These are phyloP conservation scores for Oryzaephilus surinamensis DNA, from an alignment of 1,140 invertebrate genomes.

Conservation along the genomic window DNA sequence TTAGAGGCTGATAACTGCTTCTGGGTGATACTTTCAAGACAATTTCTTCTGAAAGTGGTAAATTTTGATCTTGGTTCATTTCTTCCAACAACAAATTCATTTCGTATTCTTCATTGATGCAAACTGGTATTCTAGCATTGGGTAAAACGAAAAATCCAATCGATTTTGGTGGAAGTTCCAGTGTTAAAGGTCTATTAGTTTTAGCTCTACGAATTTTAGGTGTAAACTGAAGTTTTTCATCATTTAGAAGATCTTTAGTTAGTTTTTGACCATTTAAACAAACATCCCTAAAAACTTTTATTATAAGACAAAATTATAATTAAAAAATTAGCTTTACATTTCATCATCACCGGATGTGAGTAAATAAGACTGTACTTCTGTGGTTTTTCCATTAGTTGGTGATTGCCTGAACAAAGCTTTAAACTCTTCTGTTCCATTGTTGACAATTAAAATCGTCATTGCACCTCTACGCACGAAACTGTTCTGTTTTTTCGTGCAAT, in stretches of 20 bases:
- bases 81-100: slow-evolving; percentile 21
- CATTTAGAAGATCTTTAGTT: slow-evolving; percentile 14
- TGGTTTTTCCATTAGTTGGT: too few relatives aligned
- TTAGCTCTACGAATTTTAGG: slow-evolving; percentile 28
- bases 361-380: slow-evolving; percentile 30
- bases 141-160: slow-evolving; percentile 32
- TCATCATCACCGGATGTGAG: slow-evolving; percentile 19
- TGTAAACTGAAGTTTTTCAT: slow-evolving; percentile 14
- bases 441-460: slow-evolving; percentile 27
- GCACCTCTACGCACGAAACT: slow-evolving; percentile 26
- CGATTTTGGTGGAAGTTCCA: slow-evolving; percentile 23
- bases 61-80: slow-evolving; percentile 24
- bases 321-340: slow-evolving; percentile 17
- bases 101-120: slow-evolving; percentile 24
- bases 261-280: slow-evolving; percentile 27
- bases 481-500: slow-evolving; percentile 30
- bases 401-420: slow-evolving; percentile 15
- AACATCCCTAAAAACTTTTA: slow-evolving; percentile 20
- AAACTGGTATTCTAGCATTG: slow-evolving; percentile 23
- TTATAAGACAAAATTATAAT: background rate
- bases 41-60: slow-evolving; percentile 14
- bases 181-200: slow-evolving; percentile 16
- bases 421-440: slow-evolving; percentile 16
- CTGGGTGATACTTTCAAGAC: slow-evolving; percentile 6
- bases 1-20: slow-evolving; percentile 6